phyloP scores from a whole-genome alignment of 1,140 invertebrate species.

The Teleopsis dalmanni region DNA sequence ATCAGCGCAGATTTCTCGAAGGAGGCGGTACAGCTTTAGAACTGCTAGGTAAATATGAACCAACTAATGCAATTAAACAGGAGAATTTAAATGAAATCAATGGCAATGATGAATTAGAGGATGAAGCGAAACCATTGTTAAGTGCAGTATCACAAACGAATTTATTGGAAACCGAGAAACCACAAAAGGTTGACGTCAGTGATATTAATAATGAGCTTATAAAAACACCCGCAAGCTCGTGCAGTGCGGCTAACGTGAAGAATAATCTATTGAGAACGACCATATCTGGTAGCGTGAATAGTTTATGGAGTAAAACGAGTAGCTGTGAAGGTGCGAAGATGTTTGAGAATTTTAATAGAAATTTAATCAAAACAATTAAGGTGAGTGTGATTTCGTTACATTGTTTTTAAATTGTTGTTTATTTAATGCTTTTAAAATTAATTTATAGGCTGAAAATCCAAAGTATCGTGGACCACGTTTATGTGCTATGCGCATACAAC shows the following conservation, averaged over 20 bases:
- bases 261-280: slow-evolving; percentile 25
- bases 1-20: slow-evolving; percentile 31
- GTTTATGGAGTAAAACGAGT: slow-evolving; percentile 39
- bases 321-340: slow-evolving; percentile 42
- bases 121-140: slow-evolving; percentile 29
- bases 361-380: slow-evolving; percentile 44
- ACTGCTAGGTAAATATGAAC: slow-evolving; percentile 19
- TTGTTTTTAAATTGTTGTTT: background rate
- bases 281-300: slow-evolving; percentile 39
- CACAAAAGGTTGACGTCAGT: slow-evolving; percentile 3
- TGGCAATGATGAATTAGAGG: slow-evolving; percentile 24
- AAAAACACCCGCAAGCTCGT: slow-evolving; percentile 18
- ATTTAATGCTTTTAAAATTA: background rate
- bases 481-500: slow-evolving; percentile 64
- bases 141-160: slow-evolving; percentile 16
- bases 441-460: slow-evolving; percentile 35
- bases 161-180: slow-evolving; percentile 16
- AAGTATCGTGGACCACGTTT: slow-evolving; percentile 55
- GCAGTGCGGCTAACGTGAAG: slow-evolving; percentile 8
- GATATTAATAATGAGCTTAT: background rate
- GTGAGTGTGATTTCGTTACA: slow-evolving; percentile 11
- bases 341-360: slow-evolving; percentile 42
- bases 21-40: slow-evolving; percentile 36
- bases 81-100: background rate
- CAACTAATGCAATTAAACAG: background rate